Conservation (phyloP, 2,113 vertebrate genomes). For the Danio rerio region DNA sequence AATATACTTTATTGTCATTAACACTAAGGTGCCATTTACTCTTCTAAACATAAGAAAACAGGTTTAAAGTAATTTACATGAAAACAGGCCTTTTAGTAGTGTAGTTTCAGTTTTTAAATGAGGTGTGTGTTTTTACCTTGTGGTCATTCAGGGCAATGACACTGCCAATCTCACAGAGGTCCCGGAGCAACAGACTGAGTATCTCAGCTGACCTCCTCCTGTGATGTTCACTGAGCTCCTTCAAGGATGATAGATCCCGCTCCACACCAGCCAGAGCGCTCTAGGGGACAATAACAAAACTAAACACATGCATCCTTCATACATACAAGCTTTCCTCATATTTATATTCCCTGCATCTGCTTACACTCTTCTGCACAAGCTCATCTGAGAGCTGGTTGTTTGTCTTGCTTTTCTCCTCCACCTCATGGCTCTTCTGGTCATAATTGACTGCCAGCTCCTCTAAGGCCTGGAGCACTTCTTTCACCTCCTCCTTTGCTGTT, state of each 20-base stretch:
- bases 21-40: no score
- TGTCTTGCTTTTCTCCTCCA: constrained; percentile 83
- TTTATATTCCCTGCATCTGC: constrained; percentile 6
- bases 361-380: constrained; percentile 83
- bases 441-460: constrained; percentile 90
- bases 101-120: background rate
- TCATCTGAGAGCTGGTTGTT: constrained; percentile 86
- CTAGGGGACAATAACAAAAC: constrained; percentile 63
- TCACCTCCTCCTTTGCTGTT: constrained; percentile 88
- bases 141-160: constrained; percentile 87
- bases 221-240: constrained; percentile 87
- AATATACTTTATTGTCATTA: no score
- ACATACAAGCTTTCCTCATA: background rate
- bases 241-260: constrained; percentile 82
- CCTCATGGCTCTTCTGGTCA: constrained; percentile 89
- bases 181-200: constrained; percentile 84
- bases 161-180: constrained; percentile 85
- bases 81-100: background rate
- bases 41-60: no score
- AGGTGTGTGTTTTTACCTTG: constrained; percentile 75
- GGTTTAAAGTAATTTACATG: background rate
- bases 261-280: constrained; percentile 76
- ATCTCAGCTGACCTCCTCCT: constrained; percentile 87
- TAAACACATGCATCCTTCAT: background rate
- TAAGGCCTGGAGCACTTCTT: constrained; percentile 88